Percentiles rank a stretch among this genome's conserved stretches.
phyloP scores from a whole-genome alignment of 1,140 invertebrate genomes.

The Lepidurus arcticus region DNA sequence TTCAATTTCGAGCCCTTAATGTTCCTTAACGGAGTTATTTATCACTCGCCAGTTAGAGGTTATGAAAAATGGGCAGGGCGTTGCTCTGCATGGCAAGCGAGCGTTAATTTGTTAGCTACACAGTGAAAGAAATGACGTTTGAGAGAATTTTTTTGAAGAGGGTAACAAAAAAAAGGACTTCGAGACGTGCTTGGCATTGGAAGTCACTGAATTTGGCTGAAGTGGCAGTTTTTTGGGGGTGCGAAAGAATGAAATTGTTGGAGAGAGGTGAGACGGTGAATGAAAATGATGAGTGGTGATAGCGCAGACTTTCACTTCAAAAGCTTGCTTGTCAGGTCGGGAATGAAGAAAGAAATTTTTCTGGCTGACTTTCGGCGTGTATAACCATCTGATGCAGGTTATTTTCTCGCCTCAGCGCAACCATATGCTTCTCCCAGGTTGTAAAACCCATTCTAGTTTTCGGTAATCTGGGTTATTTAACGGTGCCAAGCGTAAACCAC shows the following conservation, averaged over 20 bases:
- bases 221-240: not conserved
- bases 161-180: not conserved
- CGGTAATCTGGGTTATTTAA: not conserved
- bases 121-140: conserved; percentile 10
- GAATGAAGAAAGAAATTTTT: not conserved
- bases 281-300: not conserved
- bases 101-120: not conserved
- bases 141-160: not conserved
- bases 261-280: not conserved
- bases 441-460: not conserved
- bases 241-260: not conserved
- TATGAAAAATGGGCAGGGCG: not conserved
- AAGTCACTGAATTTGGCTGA: not conserved
- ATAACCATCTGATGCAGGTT: not conserved
- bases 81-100: not conserved
- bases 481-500: not conserved
- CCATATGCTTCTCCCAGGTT: conserved; percentile 2
- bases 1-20: not conserved
- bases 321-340: not conserved
- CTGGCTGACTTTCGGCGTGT: not conserved
- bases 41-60: not conserved
- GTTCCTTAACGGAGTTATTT: not conserved
- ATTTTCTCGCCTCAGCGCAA: not conserved
- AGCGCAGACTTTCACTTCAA: not conserved
- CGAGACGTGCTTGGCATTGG: not conserved